These are phyloP conservation scores for Tetropium fuscum DNA, from an alignment of 2,888 invertebrate species.

Conservation along the genomic window DNA sequence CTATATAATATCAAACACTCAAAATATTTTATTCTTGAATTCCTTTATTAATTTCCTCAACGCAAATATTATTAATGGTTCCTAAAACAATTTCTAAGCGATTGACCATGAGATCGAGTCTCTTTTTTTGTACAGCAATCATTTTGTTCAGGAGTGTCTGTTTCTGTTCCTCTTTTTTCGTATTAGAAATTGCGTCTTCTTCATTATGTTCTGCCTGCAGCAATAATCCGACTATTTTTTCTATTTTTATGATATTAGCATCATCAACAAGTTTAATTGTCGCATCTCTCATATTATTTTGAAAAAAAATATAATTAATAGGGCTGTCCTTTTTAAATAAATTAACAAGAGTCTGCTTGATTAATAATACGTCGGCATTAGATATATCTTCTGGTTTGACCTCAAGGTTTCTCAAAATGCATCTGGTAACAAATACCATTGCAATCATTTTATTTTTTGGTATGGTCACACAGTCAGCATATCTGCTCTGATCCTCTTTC, in stretches of 20 bases:
- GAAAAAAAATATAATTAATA: conserved; percentile 42
- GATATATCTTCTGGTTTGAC: conserved; percentile 21
- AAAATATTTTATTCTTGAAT: too few relatives aligned
- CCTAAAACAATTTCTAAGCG: conserved; percentile 22
- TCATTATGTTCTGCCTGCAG: conserved; percentile 11
- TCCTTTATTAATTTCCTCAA: too few relatives aligned
- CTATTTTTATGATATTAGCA: conserved; percentile 30
- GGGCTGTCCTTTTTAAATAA: conserved; percentile 15
- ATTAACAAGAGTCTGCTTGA: conserved; percentile 36
- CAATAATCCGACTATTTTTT: conserved; percentile 29
- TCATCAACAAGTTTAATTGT: conserved; percentile 40
- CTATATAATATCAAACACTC: too few relatives aligned
- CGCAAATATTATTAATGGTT: conserved; percentile 28
- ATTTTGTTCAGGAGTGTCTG: conserved; percentile 20
- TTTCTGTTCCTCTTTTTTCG: not conserved
- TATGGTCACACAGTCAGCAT: conserved; percentile 38
- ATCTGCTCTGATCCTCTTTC: too few relatives aligned
- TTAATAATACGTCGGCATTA: conserved; percentile 39
- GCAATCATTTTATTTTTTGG: conserved; percentile 35
- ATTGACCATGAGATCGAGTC: conserved; percentile 27
- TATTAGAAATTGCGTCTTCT: conserved; percentile 5
- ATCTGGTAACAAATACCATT: conserved; percentile 43
- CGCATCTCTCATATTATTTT: conserved; percentile 31
- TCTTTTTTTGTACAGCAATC: too few relatives aligned
- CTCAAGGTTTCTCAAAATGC: conserved; percentile 39